Base-by-base conservation (phyloP, 2,888 invertebrate genomes). In the Acrobasis consociella region DNA sequence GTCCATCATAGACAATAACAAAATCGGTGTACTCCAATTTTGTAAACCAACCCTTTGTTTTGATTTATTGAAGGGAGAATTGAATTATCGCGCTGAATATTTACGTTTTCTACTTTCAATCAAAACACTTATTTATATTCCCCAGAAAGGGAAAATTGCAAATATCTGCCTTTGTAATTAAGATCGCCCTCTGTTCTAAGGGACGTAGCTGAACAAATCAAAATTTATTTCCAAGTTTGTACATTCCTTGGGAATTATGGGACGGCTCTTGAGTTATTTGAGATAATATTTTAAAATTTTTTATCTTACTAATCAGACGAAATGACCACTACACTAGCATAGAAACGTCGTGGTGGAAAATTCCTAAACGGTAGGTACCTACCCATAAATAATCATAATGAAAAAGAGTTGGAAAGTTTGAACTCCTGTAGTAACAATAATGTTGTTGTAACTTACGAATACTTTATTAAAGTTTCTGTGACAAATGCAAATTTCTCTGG, bases 111-210 rank as follows among this genome's bases (percentile, higher is more conserved):
- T 70, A 69, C 68, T 72, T 78, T 73, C 72, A 76, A 80, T 78
- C 76, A 78, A 73, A 78, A 78, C 68, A 74, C 71, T 75, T 74
- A 76, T 78, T 77, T 76, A 72, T 74, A 73, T 72, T 67, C 59
- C 59, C 65, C 62, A 73, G 73, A 73, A 76, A 76, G 71, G 72
- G 68, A 62, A 76, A 80, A 77, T 78, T 76, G 75, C 72, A 74
- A 80, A 78, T 79, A 76, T 77, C 75, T 77, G 69, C 69, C 71
- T 72, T 76, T 74, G 74, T 78, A 81, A 83, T 80, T 77, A 76
- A 72, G 67, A 67, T 63, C 65, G 60, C 66, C 69, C 61, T 61
- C 46, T 53, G 67, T 62, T 51, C 68, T 58, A 56, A 53, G 56
- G 65, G 67, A 68, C 69, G 69, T 68, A 71, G 69, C 9, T 10